Base-by-base conservation (phyloP, 2,797 vertebrate species). In the Micropoecilia bifurca region DNA sequence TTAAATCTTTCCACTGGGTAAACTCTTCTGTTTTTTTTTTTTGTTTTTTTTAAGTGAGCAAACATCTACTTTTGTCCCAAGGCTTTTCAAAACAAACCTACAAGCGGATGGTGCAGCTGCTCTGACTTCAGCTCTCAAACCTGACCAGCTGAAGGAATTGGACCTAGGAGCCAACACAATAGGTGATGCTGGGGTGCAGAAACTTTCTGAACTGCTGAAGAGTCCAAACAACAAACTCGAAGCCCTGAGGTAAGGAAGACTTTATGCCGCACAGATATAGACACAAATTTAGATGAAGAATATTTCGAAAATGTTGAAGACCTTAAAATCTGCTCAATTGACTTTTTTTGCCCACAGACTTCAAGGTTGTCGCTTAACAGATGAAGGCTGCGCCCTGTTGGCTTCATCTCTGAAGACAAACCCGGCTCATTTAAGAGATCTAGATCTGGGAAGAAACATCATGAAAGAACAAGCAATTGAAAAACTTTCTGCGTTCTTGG, bases 351-450 rank as follows among this genome's bases (percentile, higher is more conserved):
- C 18, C 28, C 6, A 66, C 69, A 81, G 83, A 53, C 59, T 81
- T 28, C 39, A 45, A 3, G 33, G 59, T 50, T 85, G 84, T 36
- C 36, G 30, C 28, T 30, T 82, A 3, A 77, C 77, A 36, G 55
- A 28, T 10, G 41, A 8, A 0, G 53, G 53, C 46, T 85, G 71
- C 57, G 16, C 22, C 20, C 8, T 16, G 0, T 41, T 85, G 61
- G 74, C 36, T 5, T 63, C 77, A 50, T 61, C 53, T 74, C 79
- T 85, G 50, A 79, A 28, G 61, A 74, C 74, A 20, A 82, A 85
- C 71, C 83, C 77, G 0, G 12, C 77, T 1, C 71, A 82, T 57
- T 71, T 85, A 25, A 77, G 71, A 72, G 76, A 74, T 28, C 46
- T 85, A 61, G 71, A 85, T 75, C 74, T 85, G 77, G 0, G 69